phyloP scores from a whole-genome alignment of 2,888 invertebrate species.

The Strigamia crassipes region DNA sequence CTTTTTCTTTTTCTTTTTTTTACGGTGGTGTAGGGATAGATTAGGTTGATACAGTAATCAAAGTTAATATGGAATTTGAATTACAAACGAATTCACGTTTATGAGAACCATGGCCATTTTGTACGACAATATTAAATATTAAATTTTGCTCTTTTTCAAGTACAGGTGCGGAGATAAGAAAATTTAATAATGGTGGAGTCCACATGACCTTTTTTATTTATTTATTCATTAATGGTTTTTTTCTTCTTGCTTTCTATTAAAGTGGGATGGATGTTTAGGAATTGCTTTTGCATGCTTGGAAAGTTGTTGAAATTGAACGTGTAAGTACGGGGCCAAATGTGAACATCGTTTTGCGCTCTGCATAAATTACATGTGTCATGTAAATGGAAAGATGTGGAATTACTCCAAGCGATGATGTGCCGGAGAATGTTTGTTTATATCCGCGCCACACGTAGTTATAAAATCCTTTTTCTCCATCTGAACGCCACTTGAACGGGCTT shows the following conservation, averaged over 20 bases:
- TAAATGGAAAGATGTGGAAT: constrained; percentile 18
- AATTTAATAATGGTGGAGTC: not conserved
- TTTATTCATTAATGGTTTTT: not conserved
- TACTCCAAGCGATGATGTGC: constrained; percentile 21
- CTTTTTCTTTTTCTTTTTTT: not conserved
- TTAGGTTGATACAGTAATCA: not conserved
- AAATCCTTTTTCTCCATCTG: constrained; percentile 22
- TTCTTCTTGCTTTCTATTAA: not conserved
- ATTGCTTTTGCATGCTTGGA: constrained; percentile 20
- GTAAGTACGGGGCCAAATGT: not conserved
- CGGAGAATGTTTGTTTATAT: constrained; percentile 26
- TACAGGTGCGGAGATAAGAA: not conserved
- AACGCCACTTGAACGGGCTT: not conserved
- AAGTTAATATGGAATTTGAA: constrained; percentile 12
- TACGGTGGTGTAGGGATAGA: not conserved
- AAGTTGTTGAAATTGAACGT: constrained; percentile 33
- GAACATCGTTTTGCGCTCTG: constrained; percentile 40
- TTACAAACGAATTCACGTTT: constrained; percentile 4
- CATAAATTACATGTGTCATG: constrained; percentile 13
- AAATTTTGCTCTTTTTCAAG: not conserved
- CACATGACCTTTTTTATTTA: not conserved
- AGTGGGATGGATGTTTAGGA: not conserved
- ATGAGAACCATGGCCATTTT: not conserved
- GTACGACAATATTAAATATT: constrained; percentile 8
- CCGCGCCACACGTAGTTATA: not conserved